Evolutionary conservation across 2,888 invertebrate genomes (phyloP), one percentile per base, ranked within the genome.

Genomic region (Orthosia gothica): DNA sequence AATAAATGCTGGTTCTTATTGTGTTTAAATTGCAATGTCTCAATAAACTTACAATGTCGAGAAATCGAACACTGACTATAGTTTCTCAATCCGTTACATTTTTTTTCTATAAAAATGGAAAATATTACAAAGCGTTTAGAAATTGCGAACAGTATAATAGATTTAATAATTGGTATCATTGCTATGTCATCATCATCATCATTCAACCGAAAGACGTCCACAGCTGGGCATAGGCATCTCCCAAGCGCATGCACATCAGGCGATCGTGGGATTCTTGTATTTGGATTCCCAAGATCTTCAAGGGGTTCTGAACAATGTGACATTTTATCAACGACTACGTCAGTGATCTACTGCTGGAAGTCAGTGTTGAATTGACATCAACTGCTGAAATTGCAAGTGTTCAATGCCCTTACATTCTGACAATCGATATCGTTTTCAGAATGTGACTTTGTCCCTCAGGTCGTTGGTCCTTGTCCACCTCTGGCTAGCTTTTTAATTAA

Each of bases 41-140:
- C 40, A 55, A 45, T 67, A 20, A 49, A 66, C 54, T 23, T 57
- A 12, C 5, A 68, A 67, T 57, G 15, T 18, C 26, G 45, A 57
- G 74, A 50, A 74, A 77, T 50, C 49, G 49, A 64, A 26, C 15
- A 55, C 23, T 7, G 16, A 18, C 12, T 2, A n/a, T n/a, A 54
- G 49, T 74, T 67, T 26, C 40, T 15, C 18, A 74, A 66, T 55
- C 40, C 16, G 16, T 55, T 1, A 40, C 11, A 59, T 49, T 71
- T 76, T 50, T 55, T 50, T 55, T 32, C n/a, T 15, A 20, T 15
- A 12, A 59, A 18, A 57, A 23, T 50, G 15, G 40, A 67, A 76
- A 76, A 9, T 1, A 1, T 18, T 66, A 18, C 32, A 32, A n/a
- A 15, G 1, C 2, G 1, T 76, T 18, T 11, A 13, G 11, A 55